Evolutionary conservation across 2,888 invertebrate genomes (phyloP).

Genomic region (Ellobium chinense): DNA sequence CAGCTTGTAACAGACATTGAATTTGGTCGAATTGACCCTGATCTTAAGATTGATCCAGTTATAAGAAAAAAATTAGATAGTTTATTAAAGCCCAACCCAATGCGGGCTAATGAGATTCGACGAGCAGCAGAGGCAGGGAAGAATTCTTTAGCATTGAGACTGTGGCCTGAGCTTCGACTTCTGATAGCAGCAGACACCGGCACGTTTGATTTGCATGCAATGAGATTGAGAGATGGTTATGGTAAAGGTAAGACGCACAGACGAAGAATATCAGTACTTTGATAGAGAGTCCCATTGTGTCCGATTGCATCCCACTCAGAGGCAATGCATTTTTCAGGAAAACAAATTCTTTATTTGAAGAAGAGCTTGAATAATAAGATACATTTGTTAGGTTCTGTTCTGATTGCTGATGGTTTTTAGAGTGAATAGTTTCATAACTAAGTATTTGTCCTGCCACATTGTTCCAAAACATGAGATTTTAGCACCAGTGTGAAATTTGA

Average conservation of each 20-base stretch:
- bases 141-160: slow-evolving; percentile 63
- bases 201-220: slow-evolving; percentile 70
- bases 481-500: too few relatives aligned
- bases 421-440: too few relatives aligned
- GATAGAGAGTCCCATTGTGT: too few relatives aligned
- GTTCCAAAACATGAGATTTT: too few relatives aligned
- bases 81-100: slow-evolving; percentile 64
- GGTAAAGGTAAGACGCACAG: slow-evolving; percentile 41
- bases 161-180: slow-evolving; percentile 71
- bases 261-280: too few relatives aligned
- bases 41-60: slow-evolving; percentile 60
- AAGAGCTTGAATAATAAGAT: too few relatives aligned
- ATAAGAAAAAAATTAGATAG: slow-evolving; percentile 63
- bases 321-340: too few relatives aligned
- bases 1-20: slow-evolving; percentile 72
- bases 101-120: slow-evolving; percentile 70
- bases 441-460: too few relatives aligned
- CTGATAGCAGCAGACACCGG: slow-evolving; percentile 71
- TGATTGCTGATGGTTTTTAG: too few relatives aligned
- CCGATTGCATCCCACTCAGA: too few relatives aligned
- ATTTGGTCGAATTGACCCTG: slow-evolving; percentile 60
- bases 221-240: slow-evolving; percentile 61
- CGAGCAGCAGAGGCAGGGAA: slow-evolving; percentile 63
- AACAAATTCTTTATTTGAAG: too few relatives aligned
- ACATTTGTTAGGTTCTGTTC: too few relatives aligned